Percentiles rank a stretch among this genome's conserved stretches.
Conservation (phyloP, 2,113 vertebrate genomes). For the Vidua chalybeata region DNA sequence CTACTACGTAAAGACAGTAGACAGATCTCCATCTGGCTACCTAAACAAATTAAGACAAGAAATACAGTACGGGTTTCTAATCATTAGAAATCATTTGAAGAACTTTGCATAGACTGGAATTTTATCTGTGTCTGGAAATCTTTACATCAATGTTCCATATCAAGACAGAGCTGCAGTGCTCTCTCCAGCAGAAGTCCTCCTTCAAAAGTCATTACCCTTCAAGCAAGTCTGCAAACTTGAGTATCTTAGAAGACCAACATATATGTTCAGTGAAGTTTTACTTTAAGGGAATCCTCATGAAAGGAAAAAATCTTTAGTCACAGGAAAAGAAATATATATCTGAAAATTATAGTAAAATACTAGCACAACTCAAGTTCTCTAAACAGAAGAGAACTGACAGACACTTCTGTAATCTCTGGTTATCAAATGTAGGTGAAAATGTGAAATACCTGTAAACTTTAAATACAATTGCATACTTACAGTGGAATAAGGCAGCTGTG, state of each 20-base stretch:
- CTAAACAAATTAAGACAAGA: not conserved
- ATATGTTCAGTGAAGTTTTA: not conserved
- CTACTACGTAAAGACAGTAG: not conserved
- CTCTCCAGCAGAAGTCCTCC: not conserved
- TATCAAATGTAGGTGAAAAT: not conserved
- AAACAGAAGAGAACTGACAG: not conserved
- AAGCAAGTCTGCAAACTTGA: not conserved
- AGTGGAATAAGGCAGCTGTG: not conserved
- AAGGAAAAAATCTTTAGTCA: not conserved
- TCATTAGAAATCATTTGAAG: not conserved
- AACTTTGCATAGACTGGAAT: not conserved
- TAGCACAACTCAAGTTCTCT: not conserved
- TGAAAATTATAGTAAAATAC: not conserved
- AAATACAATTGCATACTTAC: constrained; percentile 21
- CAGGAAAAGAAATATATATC: not conserved
- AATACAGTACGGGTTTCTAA: not conserved
- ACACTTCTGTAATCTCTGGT: not conserved
- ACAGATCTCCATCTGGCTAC: not conserved
- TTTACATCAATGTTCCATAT: not conserved
- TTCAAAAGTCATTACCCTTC: not conserved
- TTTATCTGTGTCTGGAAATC: not conserved
- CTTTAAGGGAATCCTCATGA: not conserved
- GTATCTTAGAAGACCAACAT: not conserved
- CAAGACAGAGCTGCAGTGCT: not conserved
- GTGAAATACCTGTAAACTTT: not conserved